Conservation (phyloP, 2,113 vertebrate species). For the Rhipidura dahli region DNA sequence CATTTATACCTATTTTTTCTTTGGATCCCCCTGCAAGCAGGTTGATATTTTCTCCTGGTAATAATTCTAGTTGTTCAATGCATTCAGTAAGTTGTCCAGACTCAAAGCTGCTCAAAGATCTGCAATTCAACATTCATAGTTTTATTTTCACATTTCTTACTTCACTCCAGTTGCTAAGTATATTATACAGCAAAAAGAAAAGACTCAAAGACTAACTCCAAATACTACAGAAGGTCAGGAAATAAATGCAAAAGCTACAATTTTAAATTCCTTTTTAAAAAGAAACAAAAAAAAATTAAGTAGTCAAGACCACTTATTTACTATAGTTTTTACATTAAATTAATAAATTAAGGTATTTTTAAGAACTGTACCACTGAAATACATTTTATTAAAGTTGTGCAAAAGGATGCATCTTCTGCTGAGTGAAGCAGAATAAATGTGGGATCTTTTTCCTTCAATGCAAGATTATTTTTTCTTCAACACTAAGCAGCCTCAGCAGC, state of each 20-base stretch:
- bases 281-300: neutral
- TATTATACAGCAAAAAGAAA: neutral
- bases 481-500: neutral
- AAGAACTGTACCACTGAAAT: neutral
- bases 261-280: neutral
- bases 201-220: neutral
- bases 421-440: neutral
- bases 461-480: neutral
- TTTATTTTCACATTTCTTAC: neutral
- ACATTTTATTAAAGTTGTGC: neutral
- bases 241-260: neutral
- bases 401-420: neutral
- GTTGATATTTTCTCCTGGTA: slow-evolving; percentile 94
- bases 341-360: neutral
- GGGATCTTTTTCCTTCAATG: neutral
- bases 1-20: slow-evolving; percentile 89
- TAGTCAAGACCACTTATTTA: neutral
- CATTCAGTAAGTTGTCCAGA: slow-evolving; percentile 89
- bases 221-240: neutral
- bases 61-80: slow-evolving; percentile 87
- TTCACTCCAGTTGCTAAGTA: neutral
- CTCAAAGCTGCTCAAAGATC: slow-evolving; percentile 91
- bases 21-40: slow-evolving; percentile 83
- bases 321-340: neutral
- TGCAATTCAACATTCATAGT: slow-evolving; percentile 63